Evolutionary conservation across 1,140 invertebrate genomes (phyloP).

Genomic region (Pararge aegeria): DNA sequence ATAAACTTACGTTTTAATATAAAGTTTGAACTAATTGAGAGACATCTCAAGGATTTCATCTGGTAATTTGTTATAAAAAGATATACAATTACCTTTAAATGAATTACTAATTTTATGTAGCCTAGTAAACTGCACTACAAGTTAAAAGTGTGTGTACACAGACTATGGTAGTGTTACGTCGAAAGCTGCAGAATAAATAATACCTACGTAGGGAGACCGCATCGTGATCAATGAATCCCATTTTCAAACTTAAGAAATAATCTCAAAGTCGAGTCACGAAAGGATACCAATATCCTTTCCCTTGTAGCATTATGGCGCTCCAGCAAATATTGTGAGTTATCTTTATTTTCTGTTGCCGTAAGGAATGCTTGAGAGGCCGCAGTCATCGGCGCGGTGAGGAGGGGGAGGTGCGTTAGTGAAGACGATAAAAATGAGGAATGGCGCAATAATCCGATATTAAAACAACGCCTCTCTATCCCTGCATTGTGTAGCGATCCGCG

Average conservation of each 20-base stretch:
- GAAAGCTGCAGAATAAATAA: neutral
- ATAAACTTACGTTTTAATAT: too few relatives aligned
- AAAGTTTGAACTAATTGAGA: too few relatives aligned
- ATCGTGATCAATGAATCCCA: too few relatives aligned
- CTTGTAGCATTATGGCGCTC: neutral
- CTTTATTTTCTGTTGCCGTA: constrained; percentile 10
- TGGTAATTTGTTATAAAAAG: too few relatives aligned
- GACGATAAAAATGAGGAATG: constrained; percentile 31
- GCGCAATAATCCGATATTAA: constrained; percentile 38
- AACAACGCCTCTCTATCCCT: constrained; percentile 16
- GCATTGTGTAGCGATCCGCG: constrained; percentile 1
- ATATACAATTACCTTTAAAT: too few relatives aligned
- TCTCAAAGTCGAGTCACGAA: constrained; percentile 11
- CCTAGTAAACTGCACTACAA: too few relatives aligned
- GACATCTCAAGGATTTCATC: too few relatives aligned
- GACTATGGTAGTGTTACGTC: too few relatives aligned
- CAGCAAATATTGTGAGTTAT: constrained; percentile 15
- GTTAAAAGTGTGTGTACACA: too few relatives aligned
- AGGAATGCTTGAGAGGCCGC: constrained; percentile 6
- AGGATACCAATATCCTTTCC: constrained; percentile 9
- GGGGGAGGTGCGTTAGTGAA: neutral
- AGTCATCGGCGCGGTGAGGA: constrained; percentile 17
- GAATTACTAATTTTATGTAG: too few relatives aligned
- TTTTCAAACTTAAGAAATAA: neutral
- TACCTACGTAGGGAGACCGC: neutral